phyloP scores from a whole-genome alignment of 1,140 invertebrate species.

The Arion vulgaris region DNA sequence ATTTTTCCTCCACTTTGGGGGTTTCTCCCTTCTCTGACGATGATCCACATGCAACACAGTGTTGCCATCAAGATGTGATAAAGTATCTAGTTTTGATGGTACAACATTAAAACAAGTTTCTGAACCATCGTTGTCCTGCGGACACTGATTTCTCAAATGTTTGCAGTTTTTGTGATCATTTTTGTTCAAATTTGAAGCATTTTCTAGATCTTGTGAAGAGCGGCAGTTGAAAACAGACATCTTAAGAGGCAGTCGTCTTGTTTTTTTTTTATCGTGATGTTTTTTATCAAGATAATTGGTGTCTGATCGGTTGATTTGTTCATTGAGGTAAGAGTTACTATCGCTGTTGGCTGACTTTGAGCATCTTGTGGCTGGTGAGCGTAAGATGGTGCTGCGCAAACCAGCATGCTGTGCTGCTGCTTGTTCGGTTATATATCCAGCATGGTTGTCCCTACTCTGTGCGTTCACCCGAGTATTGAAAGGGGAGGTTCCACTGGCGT shows the following conservation, averaged over 20 bases:
- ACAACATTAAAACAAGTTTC: neutral
- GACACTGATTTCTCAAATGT: neutral
- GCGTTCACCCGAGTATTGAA: slow-evolving; percentile 40
- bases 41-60: neutral
- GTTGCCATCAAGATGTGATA: neutral
- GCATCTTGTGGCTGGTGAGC: neutral
- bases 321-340: neutral
- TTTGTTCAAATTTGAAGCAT: neutral
- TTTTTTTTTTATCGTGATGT: neutral
- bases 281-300: too few species aligned
- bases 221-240: neutral
- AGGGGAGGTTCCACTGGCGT: slow-evolving; percentile 40
- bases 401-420: slow-evolving; percentile 1
- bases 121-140: neutral
- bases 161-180: neutral
- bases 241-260: neutral
- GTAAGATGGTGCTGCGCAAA: neutral
- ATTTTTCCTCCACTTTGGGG: slow-evolving; percentile 11
- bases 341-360: neutral
- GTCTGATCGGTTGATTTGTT: neutral
- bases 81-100: neutral
- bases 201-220: neutral
- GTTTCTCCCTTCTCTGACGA: neutral
- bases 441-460: slow-evolving; percentile 26
- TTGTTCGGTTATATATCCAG: slow-evolving; percentile 15